Conservation (phyloP, 1,140 invertebrate genomes). For the Drosophila sulfurigaster region DNA sequence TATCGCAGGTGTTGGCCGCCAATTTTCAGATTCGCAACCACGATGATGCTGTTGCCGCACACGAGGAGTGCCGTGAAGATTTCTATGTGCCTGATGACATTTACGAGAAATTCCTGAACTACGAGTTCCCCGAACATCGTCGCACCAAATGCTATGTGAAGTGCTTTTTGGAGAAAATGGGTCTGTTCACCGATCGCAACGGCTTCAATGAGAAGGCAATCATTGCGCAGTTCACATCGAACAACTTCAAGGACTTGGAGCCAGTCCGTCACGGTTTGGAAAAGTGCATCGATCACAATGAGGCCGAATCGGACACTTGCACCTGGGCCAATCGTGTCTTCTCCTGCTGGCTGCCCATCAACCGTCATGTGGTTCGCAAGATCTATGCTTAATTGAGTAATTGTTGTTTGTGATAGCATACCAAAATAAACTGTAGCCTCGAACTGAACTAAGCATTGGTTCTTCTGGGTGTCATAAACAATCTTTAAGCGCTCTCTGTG, state of each 20-base stretch:
- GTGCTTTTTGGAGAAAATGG: slow-evolving; percentile 78
- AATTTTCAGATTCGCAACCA: slow-evolving; percentile 67
- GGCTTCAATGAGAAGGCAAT: slow-evolving; percentile 72
- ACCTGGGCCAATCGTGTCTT: slow-evolving; percentile 79
- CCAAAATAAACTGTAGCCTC: slow-evolving; percentile 1
- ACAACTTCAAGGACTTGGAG: slow-evolving; percentile 54
- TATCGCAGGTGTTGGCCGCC: slow-evolving; percentile 57
- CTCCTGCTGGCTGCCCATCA: slow-evolving; percentile 80
- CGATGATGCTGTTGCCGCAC: slow-evolving; percentile 68
- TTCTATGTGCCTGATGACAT: slow-evolving; percentile 72
- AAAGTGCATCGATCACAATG: slow-evolving; percentile 82
- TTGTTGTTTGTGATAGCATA: slow-evolving; percentile 4
- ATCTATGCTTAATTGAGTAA: slow-evolving; percentile 40
- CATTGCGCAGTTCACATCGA: slow-evolving; percentile 64
- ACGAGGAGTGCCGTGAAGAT: slow-evolving; percentile 73
- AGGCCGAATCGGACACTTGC: slow-evolving; percentile 73
- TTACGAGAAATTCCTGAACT: slow-evolving; percentile 73
- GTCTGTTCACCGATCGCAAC: slow-evolving; percentile 66
- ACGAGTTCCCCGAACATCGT: slow-evolving; percentile 74
- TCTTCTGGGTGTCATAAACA: background rate
- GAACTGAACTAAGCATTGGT: slow-evolving; percentile 2
- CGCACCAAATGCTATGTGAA: slow-evolving; percentile 76
- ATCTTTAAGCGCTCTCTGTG: background rate
- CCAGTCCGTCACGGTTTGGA: slow-evolving; percentile 73
- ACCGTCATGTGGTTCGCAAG: slow-evolving; percentile 74